These are phyloP conservation scores for Hyperoplus immaculatus DNA, from an alignment of 2,797 vertebrate species.

Conservation along the genomic window DNA sequence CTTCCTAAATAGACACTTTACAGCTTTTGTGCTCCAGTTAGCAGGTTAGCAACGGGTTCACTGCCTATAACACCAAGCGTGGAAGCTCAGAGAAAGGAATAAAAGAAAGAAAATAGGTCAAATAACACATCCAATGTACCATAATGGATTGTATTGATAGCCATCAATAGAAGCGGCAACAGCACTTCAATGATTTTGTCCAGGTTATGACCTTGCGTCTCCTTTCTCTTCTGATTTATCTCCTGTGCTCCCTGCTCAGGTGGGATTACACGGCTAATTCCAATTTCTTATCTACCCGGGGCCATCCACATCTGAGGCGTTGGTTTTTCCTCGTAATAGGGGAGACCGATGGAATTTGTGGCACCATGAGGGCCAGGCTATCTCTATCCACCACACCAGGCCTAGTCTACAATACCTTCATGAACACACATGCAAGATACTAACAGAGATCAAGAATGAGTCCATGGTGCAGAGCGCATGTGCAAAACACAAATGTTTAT, in stretches of 20 bases:
- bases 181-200: constrained; percentile 17
- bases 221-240: constrained; percentile 14
- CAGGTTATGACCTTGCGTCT: constrained; percentile 23
- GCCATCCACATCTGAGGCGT: constrained; percentile 37
- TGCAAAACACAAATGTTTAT: constrained; percentile 9
- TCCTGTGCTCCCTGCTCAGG: constrained; percentile 41
- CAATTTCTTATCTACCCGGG: constrained; percentile 57
- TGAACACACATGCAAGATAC: constrained; percentile 11
- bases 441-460: constrained; percentile 16
- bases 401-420: neutral
- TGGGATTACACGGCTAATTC: constrained; percentile 60
- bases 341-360: constrained; percentile 26
- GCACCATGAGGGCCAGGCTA: constrained; percentile 13
- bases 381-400: constrained; percentile 28
- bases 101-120: constrained; percentile 8
- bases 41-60: constrained; percentile 24
- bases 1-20: constrained; percentile 14
- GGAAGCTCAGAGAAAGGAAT: constrained; percentile 1
- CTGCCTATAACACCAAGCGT: neutral
- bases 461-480: neutral
- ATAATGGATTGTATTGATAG: neutral
- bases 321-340: constrained; percentile 4
- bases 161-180: constrained; percentile 8
- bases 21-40: constrained; percentile 31
- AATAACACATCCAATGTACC: constrained; percentile 3